phyloP scores from a whole-genome alignment of 2,888 invertebrate species.

The Cryptocheilus praepositus region DNA sequence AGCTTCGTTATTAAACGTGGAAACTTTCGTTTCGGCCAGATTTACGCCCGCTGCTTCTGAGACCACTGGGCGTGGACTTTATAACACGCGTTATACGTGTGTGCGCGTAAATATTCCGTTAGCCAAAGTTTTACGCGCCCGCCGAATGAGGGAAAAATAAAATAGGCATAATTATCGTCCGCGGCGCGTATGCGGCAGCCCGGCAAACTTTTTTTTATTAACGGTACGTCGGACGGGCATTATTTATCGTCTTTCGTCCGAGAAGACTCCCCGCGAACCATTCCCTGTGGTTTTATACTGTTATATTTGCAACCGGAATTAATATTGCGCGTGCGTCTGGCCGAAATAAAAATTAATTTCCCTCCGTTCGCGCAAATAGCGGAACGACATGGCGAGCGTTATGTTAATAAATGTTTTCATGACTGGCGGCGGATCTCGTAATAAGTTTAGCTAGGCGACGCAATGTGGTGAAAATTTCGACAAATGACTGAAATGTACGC shows the following conservation, averaged over 20 bases:
- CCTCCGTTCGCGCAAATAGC: constrained; percentile 10
- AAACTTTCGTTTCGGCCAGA: no score
- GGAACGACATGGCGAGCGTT: not conserved
- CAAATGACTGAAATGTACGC: not conserved
- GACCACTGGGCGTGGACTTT: no score
- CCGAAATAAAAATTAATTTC: constrained; percentile 24
- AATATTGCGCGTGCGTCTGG: constrained; percentile 21
- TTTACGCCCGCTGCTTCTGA: no score
- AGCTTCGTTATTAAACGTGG: no score
- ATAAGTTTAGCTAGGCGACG: no score
- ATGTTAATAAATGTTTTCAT: not conserved
- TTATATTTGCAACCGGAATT: constrained; percentile 24
- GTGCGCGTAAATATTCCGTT: no score
- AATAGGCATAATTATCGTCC: constrained; percentile 25
- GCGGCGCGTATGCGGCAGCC: not conserved
- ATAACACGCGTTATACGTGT: no score
- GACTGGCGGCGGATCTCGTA: no score
- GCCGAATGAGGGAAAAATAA: not conserved
- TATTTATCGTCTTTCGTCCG: constrained; percentile 18
- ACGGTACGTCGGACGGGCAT: constrained; percentile 13
- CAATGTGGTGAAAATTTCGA: no score
- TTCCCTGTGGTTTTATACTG: constrained; percentile 15
- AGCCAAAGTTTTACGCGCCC: no score
- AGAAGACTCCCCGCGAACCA: constrained; percentile 6
- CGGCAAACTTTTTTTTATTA: constrained; percentile 29